Evolutionary conservation across 2,888 invertebrate genomes (phyloP), one percentile per base, ranked within the genome.

Genomic region (Lutraria lutraria): DNA sequence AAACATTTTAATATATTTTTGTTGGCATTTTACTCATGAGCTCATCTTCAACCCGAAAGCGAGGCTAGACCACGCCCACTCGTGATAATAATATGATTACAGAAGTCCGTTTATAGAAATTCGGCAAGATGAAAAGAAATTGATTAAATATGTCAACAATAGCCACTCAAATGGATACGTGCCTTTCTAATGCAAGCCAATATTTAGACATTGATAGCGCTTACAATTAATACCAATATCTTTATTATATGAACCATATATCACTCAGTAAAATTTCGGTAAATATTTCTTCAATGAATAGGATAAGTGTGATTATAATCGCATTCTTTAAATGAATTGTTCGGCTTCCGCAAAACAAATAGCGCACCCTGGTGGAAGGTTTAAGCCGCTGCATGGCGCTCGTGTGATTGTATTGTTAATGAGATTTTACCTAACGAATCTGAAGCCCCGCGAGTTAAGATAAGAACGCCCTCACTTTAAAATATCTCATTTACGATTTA

Each of bases 171-270:
- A 54, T 31, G 56, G 19, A 53, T 56, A 60, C 56, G 85, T 85
- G 85, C 79, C 82, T 76, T 72, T 87, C 34, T 76, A 81, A 83
- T 81, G 63, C 68, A 53, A 29, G 54, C 52, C 21, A 82, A 87
- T 72, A 76, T 87, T 87, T 87, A 21, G 72, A 31, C 82, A 87
- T 63, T 87, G 87, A 87, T 87, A 87, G 82, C 82, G 68, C 54
- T 13, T 68, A 76, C 54, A 87, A 87, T 82, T 82, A 82, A 54
- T 68, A n/a, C 8, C 34, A 31, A 87, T 87, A 87, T 82, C 87
- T 76, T 86, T 54, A 87, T 87, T 87, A 87, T 72, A 82, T 82
- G 29, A 87, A 82, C 82, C 87, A 82, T 81, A 87, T 82, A 87
- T 87, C 87, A 87, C 56, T 56, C 12, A 12, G 31, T n/a, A 29